Evolutionary conservation across 2,888 invertebrate genomes (phyloP).

Genomic region (Xylophagus ater): DNA sequence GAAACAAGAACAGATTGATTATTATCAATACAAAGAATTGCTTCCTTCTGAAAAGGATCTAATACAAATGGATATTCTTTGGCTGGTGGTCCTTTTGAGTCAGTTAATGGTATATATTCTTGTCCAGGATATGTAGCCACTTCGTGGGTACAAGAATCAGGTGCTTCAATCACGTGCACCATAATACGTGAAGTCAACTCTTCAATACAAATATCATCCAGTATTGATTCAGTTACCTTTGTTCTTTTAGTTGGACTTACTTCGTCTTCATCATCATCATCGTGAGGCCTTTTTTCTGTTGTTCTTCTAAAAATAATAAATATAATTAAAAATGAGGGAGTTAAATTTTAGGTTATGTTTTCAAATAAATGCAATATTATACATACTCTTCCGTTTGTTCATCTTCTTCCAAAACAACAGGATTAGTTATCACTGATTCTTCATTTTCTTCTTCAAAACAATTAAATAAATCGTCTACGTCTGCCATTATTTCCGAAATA

Average conservation of each 20-base stretch:
- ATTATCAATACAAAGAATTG: slow-evolving; percentile 93
- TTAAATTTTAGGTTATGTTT: slow-evolving; percentile 9
- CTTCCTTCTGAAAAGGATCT: slow-evolving; percentile 97
- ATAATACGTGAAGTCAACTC: slow-evolving; percentile 70
- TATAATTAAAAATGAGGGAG: neutral
- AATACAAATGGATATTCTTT: slow-evolving; percentile 89
- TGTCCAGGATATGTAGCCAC: slow-evolving; percentile 86
- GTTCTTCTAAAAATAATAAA: slow-evolving; percentile 8
- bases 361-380: too few relatives aligned
- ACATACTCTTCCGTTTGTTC: slow-evolving; percentile 4
- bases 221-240: slow-evolving; percentile 28
- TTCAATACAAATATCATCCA: slow-evolving; percentile 49
- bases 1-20: slow-evolving; percentile 97
- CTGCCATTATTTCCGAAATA: slow-evolving; percentile 29
- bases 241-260: slow-evolving; percentile 18
- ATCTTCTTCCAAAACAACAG: slow-evolving; percentile 14
- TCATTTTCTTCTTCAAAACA: slow-evolving; percentile 32
- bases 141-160: slow-evolving; percentile 92
- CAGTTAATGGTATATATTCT: slow-evolving; percentile 55
- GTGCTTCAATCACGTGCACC: slow-evolving; percentile 78
- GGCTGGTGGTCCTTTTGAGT: slow-evolving; percentile 57
- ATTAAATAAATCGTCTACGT: slow-evolving; percentile 37
- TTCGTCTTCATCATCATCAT: slow-evolving; percentile 17
- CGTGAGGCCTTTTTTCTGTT: slow-evolving; percentile 17
- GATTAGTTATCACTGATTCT: slow-evolving; percentile 15